Evolutionary conservation across 2,113 vertebrate genomes (phyloP).

Genomic region (Leucosticte australis): DNA sequence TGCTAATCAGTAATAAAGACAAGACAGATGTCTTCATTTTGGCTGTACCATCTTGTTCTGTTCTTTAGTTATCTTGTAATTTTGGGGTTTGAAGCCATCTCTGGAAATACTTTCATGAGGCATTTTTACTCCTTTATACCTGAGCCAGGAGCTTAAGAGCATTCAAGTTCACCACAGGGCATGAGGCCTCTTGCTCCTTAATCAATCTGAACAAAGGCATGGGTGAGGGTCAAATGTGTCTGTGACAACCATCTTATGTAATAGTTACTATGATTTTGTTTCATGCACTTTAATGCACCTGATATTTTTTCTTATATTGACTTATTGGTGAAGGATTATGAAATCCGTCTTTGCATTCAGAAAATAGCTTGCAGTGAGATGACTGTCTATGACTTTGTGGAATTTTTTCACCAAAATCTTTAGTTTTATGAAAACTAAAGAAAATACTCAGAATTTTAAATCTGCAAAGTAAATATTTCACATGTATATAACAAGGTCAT

Average conservation of each 20-base stretch:
- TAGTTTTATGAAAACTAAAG: neutral
- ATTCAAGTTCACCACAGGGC: neutral
- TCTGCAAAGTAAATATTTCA: neutral
- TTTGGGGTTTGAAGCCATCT: neutral
- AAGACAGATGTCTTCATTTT: neutral
- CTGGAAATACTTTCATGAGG: neutral
- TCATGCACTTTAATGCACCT: neutral
- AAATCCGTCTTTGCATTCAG: neutral
- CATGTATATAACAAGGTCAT: neutral
- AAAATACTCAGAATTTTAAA: neutral
- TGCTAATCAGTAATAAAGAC: neutral
- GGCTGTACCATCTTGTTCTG: neutral
- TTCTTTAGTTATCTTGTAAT: neutral
- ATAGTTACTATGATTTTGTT: neutral
- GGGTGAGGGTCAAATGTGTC: neutral
- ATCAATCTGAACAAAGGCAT: neutral
- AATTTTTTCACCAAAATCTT: neutral
- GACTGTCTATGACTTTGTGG: neutral
- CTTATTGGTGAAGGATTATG: neutral
- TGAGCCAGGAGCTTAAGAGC: neutral
- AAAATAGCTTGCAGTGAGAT: neutral
- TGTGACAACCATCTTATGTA: neutral
- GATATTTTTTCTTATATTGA: neutral
- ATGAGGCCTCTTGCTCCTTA: neutral
- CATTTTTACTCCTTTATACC: neutral